These are phyloP conservation scores for Rhyacophila brunnea DNA, from an alignment of 1,140 invertebrate species.

Conservation along the genomic window DNA sequence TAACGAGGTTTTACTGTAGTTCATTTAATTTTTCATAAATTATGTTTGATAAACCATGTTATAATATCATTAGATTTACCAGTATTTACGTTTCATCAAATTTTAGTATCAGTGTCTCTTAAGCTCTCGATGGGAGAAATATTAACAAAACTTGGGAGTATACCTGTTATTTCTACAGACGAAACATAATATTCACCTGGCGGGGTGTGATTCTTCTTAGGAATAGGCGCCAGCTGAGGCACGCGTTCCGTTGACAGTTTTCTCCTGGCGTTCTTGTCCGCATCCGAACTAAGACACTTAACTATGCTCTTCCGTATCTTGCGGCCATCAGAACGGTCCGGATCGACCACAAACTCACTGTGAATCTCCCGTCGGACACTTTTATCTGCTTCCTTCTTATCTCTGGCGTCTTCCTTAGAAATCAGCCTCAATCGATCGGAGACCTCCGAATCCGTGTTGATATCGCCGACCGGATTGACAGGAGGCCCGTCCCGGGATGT, in stretches of 20 bases:
- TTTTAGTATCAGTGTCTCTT: too few relatives aligned
- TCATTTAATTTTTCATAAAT: too few relatives aligned
- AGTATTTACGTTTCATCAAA: too few relatives aligned
- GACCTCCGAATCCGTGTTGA: conserved; percentile 19
- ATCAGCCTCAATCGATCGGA: conserved; percentile 49
- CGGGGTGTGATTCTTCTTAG: conserved; percentile 38
- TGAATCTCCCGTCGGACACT: conserved; percentile 33
- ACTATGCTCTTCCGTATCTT: conserved; percentile 39
- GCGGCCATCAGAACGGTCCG: conserved; percentile 39
- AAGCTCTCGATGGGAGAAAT: too few relatives aligned
- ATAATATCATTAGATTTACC: too few relatives aligned
- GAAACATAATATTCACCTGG: too few relatives aligned
- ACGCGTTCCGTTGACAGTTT: conserved; percentile 38
- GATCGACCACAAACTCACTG: too few relatives aligned
- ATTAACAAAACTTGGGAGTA: too few relatives aligned
- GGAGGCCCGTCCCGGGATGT: conserved; percentile 37
- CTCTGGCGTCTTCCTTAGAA: conserved; percentile 50
- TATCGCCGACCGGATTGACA: conserved; percentile 43
- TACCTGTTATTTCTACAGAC: too few relatives aligned
- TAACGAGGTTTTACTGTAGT: too few relatives aligned
- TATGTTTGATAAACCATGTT: too few relatives aligned
- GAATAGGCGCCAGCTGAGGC: conserved; percentile 37
- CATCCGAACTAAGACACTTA: conserved; percentile 37
- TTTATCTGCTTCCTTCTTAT: conserved; percentile 50
- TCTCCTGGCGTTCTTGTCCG: conserved; percentile 39